Percentiles rank a stretch among this genome's conserved stretches.
These are phyloP conservation scores for Aphrophora alni DNA, from an alignment of 2,888 invertebrate species.

Conservation along the genomic window DNA sequence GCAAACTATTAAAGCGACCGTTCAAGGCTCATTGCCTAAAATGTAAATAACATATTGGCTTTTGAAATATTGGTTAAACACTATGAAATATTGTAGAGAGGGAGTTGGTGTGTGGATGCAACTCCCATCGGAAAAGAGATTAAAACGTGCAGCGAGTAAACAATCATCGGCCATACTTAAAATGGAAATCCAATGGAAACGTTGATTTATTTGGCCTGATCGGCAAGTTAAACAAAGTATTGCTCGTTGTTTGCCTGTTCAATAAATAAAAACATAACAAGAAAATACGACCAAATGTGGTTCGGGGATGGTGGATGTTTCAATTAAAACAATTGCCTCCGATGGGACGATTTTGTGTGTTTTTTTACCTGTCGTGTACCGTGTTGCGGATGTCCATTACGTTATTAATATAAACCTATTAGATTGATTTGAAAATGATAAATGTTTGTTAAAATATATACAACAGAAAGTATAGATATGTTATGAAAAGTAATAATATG, in stretches of 20 bases:
- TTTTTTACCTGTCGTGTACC: background rate
- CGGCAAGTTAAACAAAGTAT: background rate
- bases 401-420: background rate
- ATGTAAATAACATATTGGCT: background rate
- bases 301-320: background rate
- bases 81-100: background rate
- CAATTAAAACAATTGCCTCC: conserved; percentile 6
- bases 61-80: background rate
- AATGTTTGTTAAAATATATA: background rate
- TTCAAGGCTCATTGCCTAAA: background rate
- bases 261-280: conserved; percentile 9
- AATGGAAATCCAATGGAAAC: background rate
- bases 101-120: background rate
- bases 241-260: background rate
- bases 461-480: too few species aligned
- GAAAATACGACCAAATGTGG: background rate
- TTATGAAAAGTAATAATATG: too few species aligned
- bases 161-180: background rate
- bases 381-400: background rate
- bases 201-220: conserved; percentile 2
- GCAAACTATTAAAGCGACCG: background rate
- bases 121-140: conserved; percentile 2
- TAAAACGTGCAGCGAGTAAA: background rate
- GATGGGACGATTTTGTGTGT: background rate
- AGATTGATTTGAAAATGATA: conserved; percentile 2